Percentiles rank a stretch among this genome's conserved stretches.
Conservation (phyloP, 2,797 vertebrate species). For the Anguilla marmorata region DNA sequence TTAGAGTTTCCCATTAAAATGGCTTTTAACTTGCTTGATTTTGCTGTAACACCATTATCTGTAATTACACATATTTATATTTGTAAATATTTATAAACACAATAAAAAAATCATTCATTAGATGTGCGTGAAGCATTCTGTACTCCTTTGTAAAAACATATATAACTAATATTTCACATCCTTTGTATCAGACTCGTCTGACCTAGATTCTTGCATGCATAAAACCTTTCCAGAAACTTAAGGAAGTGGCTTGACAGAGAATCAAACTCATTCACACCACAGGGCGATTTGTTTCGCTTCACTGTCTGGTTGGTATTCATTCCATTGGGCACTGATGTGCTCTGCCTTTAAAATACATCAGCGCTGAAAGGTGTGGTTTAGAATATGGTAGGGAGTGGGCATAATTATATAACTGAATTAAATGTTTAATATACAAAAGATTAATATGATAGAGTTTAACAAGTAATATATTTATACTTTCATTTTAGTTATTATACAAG, state of each 20-base stretch:
- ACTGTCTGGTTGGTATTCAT: background rate
- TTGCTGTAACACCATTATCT: background rate
- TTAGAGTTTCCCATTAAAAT: too few species aligned
- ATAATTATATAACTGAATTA: background rate
- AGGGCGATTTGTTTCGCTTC: background rate
- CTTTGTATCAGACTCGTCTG: background rate
- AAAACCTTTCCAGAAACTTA: background rate
- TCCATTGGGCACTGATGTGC: background rate
- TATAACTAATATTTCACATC: background rate
- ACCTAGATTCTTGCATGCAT: background rate
- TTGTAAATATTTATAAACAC: background rate
- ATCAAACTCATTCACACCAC: background rate
- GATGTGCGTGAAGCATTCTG: background rate
- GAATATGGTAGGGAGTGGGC: background rate
- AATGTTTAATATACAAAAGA: background rate
- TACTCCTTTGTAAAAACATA: background rate
- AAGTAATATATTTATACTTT: background rate
- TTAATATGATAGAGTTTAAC: background rate
- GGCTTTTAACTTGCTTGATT: background rate
- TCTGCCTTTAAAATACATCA: background rate
- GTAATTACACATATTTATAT: background rate
- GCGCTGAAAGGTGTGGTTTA: background rate
- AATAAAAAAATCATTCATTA: background rate
- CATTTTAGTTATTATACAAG: background rate
- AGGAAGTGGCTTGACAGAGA: background rate